A percentile compares a stretch with the other conserved stretches of the same genome.
These are phyloP conservation scores for Drosophila pseudoobscura DNA, from an alignment of 1,140 invertebrate species.

Conservation along the genomic window DNA sequence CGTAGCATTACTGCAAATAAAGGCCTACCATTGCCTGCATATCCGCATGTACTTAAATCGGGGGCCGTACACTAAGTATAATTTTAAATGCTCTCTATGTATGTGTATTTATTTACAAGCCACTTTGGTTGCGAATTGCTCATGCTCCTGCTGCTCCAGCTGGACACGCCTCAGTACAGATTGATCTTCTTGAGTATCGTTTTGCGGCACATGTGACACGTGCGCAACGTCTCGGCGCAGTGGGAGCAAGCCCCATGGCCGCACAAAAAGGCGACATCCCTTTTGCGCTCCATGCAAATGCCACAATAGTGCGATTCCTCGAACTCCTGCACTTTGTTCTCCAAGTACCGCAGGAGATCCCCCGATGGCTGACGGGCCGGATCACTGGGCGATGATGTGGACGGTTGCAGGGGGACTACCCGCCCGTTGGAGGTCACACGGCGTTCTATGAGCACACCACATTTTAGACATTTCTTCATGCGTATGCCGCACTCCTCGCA, in stretches of 20 bases:
- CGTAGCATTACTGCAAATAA: conserved; percentile 37
- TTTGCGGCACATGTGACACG: conserved; percentile 96
- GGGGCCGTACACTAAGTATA: too few relatives aligned
- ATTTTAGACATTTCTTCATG: conserved; percentile 92
- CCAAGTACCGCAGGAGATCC: conserved; percentile 88
- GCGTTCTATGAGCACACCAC: conserved; percentile 86
- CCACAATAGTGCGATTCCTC: conserved; percentile 92
- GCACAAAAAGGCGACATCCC: conserved; percentile 94
- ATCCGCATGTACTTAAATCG: too few relatives aligned
- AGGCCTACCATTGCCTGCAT: too few relatives aligned
- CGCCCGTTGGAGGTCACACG: conserved; percentile 81
- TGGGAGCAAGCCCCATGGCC: conserved; percentile 94
- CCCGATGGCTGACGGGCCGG: conserved; percentile 85
- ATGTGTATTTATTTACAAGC: conserved; percentile 65
- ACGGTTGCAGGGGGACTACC: conserved; percentile 44
- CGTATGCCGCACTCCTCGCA: conserved; percentile 91
- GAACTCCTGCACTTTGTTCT: conserved; percentile 93
- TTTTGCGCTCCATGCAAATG: conserved; percentile 91
- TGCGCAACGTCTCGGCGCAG: conserved; percentile 91
- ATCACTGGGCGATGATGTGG: conserved; percentile 72
- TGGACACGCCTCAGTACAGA: conserved; percentile 86
- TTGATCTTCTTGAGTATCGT: conserved; percentile 95
- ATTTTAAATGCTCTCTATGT: conserved; percentile 18
- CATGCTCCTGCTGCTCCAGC: conserved; percentile 6
- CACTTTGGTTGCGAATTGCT: conserved; percentile 72